Base-by-base conservation (phyloP, 2,797 vertebrate species). In the Peromyscus melanophrys region DNA sequence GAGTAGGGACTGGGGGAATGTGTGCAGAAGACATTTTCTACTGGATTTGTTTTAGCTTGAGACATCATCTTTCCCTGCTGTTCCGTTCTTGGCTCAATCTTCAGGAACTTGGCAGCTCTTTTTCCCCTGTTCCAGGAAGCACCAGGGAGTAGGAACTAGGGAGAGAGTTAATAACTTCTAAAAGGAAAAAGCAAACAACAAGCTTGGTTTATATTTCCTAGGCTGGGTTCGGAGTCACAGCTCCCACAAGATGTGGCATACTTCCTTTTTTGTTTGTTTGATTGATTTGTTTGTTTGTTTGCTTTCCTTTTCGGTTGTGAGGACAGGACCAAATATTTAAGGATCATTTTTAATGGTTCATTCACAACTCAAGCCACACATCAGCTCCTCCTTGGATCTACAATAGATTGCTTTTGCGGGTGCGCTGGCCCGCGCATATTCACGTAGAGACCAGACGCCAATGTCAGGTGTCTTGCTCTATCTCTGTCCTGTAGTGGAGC, bases 111-210 rank as follows among this genome's bases (percentile, higher is more conserved):
- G 61, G 49, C 40, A 81, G n/a, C 25, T 78, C 77, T 82, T 37
- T 78, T 43, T 89, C 91, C 76, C 16, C 59, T 73, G 31, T 59
- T 61, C 23, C n/a, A 52, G 92, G 52, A 92, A 96, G 46, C 31
- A 75, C 4, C 14, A 27, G 25, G 43, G 43, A 86, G 1, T 40
- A 76, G 40, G 27, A 46, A 25, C 75, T 31, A n/a, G 17, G 43
- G 6, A 78, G 13, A 23, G 4, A 25, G 7, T 4, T 90, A 29
- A 81, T 61, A 31, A 65, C 65, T 59, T 81, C 37, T 10, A 7
- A 97, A 92, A 95, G 75, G 63, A 65, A 27, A 55, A 78, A 69
- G 16, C 6, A 80, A 90, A 81, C 21, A 69, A 69, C 25, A 9
- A 9, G 55, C 67, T 57, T 78, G 59, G 40, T 8, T 85, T 90